phyloP scores from a whole-genome alignment of 2,797 vertebrate genomes.

The Rhinophrynus dorsalis region DNA sequence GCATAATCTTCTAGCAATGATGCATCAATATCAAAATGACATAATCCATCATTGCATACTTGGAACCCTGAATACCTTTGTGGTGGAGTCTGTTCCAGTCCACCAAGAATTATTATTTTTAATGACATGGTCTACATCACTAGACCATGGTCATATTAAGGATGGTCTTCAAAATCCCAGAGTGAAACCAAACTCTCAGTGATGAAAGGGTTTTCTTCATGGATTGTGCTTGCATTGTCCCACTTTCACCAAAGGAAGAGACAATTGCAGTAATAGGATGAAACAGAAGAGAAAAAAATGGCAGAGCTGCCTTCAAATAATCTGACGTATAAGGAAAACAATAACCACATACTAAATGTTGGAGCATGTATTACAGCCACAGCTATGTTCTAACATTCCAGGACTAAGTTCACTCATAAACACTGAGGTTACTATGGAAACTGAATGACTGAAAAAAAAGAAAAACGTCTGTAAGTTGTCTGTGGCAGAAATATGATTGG shows the following conservation, averaged over 20 bases:
- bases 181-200: not conserved
- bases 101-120: slow-evolving; percentile 26
- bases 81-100: slow-evolving; percentile 34
- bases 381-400: slow-evolving; percentile 38
- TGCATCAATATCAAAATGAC: slow-evolving; percentile 34
- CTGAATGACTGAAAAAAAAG: slow-evolving; percentile 21
- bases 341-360: slow-evolving; percentile 23
- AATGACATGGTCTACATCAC: not conserved
- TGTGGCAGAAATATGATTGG: slow-evolving; percentile 2
- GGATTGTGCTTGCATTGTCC: not conserved
- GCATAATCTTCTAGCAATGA: slow-evolving; percentile 66
- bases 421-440: slow-evolving; percentile 18
- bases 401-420: slow-evolving; percentile 13
- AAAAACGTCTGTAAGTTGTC: slow-evolving; percentile 12
- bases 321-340: not conserved
- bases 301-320: not conserved
- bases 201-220: slow-evolving; percentile 5
- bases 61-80: slow-evolving; percentile 53
- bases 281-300: slow-evolving; percentile 15
- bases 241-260: not conserved
- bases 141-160: not conserved
- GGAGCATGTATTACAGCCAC: slow-evolving; percentile 27
- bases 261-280: slow-evolving; percentile 13
- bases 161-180: slow-evolving; percentile 15
- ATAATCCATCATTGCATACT: slow-evolving; percentile 59